Evolutionary conservation across 2,113 vertebrate species (phyloP).

Genomic region (Lanius ludovicianus): DNA sequence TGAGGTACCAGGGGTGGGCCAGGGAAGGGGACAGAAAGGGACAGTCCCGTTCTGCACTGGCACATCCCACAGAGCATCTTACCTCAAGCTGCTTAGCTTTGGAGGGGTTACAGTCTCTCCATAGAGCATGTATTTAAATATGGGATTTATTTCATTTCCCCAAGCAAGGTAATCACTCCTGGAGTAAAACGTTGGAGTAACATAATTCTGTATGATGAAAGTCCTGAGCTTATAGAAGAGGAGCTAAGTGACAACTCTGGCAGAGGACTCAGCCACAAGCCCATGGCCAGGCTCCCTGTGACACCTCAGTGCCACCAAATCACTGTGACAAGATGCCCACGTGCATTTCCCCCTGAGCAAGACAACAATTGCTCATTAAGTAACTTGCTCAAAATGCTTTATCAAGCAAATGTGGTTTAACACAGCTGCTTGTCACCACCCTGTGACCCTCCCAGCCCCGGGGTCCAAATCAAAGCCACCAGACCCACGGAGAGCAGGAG

Average conservation of each 20-base stretch:
- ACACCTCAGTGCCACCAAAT: neutral
- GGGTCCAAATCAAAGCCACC: neutral
- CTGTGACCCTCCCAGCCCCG: rapidly evolving
- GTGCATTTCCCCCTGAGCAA: neutral
- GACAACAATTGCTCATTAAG: neutral
- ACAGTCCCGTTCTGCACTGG: neutral
- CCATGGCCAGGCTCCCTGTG: neutral
- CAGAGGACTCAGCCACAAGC: neutral
- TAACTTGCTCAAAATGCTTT: neutral
- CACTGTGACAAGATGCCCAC: rapidly evolving
- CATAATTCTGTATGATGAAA: neutral
- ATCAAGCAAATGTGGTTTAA: neutral
- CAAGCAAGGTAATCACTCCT: neutral
- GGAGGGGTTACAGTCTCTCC: neutral
- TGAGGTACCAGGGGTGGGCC: neutral
- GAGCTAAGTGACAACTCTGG: neutral
- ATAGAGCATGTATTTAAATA: neutral
- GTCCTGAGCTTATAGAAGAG: neutral
- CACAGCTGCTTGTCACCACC: neutral
- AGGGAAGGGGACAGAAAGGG: neutral
- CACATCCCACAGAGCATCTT: neutral
- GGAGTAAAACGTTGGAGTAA: neutral
- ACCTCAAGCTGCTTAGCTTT: neutral
- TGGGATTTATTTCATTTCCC: constrained; percentile 23
- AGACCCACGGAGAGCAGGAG: neutral